phyloP scores from a whole-genome alignment of 2,888 invertebrate genomes.

The Mythimna pallens region DNA sequence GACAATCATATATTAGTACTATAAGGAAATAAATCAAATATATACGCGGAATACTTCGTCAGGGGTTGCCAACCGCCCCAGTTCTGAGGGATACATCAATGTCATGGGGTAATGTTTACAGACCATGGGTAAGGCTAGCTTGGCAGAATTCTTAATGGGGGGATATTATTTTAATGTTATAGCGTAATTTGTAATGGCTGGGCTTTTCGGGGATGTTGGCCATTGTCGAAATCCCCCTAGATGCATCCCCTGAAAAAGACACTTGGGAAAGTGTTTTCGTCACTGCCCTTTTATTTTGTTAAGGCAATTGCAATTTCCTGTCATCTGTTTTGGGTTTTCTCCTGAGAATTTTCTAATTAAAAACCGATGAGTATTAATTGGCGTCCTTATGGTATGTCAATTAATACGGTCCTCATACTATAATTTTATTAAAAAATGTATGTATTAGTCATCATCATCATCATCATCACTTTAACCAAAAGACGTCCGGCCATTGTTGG shows the following conservation, averaged over 20 bases:
- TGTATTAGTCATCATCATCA: too few species aligned
- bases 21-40: constrained; percentile 50
- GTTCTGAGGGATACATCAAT: constrained; percentile 58
- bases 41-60: constrained; percentile 22
- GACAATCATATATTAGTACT: constrained; percentile 37
- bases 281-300: background rate
- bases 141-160: constrained; percentile 50
- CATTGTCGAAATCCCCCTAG: constrained; percentile 19
- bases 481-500: too few species aligned
- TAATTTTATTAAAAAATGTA: too few species aligned
- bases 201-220: constrained; percentile 22
- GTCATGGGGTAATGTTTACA: constrained; percentile 57
- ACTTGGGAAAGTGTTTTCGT: background rate
- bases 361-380: background rate
- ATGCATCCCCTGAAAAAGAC: background rate
- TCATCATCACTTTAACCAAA: too few species aligned
- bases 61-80: constrained; percentile 22
- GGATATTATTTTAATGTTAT: constrained; percentile 56
- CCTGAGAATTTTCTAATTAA: background rate
- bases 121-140: constrained; percentile 45
- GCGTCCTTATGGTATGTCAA: background rate
- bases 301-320: background rate
- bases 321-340: background rate
- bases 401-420: background rate
- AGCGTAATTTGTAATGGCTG: constrained; percentile 49